Evolutionary conservation across 1,140 invertebrate genomes (phyloP), one percentile per base, ranked within the genome.

Genomic region (Bombus haemorrhoidalis): DNA sequence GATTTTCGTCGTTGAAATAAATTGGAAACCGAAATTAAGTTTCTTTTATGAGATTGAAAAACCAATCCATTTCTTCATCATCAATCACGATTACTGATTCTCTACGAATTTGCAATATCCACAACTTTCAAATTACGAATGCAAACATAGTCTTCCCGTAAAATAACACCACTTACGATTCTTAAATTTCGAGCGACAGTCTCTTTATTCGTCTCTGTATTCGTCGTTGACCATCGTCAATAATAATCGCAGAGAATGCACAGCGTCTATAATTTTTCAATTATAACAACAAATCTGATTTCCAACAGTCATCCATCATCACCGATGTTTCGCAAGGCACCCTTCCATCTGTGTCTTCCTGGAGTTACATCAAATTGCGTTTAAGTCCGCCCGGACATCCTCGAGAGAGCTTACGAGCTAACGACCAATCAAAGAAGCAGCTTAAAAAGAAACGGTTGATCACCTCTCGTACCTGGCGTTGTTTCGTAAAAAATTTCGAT

Each of bases 391-490:
- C 22, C 15, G 37, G 47, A 34, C 5, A 5, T 59, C n/a, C 25
- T 41, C 25, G 32, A 32, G 47, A 18, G 34, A 47, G 41, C 43
- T 75, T 75, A 75, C 73, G 18, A 57, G 15, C 13, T 59, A 62
- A 62, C 75, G 75, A 77, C 34, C 34, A 62, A 62, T 39, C 57
- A 39, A 77, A 77, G 75, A 37, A 57, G 12, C 47, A 25, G 32
- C 22, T 76, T 59, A 43, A 37, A 87, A 79, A 74, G 39, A 80
- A 34, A 22, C 28, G 18, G 41, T 62, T 39, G n/a, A 37, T 88
- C 39, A 89, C 85, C 88, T 85, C 8, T 88, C 75, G 37, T 90
- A 77, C 25, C 72, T 81, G 34, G 79, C 53, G 41, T 86, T 41
- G 72, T 74, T 76, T 32, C 69, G 74, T n/a, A 87, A 64, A 73